These are phyloP conservation scores for Colistium nudipinnis DNA, from an alignment of 2,113 vertebrate genomes.

Conservation along the genomic window DNA sequence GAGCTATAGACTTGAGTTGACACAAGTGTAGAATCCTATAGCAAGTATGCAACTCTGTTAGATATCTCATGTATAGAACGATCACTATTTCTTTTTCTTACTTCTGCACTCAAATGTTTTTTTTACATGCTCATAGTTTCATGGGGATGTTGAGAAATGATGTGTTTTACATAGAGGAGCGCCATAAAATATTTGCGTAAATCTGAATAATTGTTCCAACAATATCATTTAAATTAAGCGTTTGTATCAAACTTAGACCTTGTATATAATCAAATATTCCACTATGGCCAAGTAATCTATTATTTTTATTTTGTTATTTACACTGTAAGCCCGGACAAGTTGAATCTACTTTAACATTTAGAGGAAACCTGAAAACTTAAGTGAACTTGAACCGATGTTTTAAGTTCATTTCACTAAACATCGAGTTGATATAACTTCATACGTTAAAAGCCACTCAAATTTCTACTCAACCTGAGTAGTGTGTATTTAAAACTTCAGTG, in stretches of 20 bases:
- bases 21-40: not conserved
- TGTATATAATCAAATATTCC: constrained; percentile 11
- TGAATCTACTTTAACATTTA: too few relatives aligned
- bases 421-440: too few relatives aligned
- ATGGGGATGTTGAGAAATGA: not conserved
- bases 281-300: not conserved
- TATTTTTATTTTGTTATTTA: not conserved
- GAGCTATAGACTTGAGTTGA: constrained; percentile 60
- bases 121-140: constrained; percentile 19
- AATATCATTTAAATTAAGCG: not conserved
- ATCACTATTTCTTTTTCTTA: constrained; percentile 4
- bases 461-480: too few relatives aligned
- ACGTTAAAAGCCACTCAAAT: too few relatives aligned
- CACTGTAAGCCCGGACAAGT: too few relatives aligned
- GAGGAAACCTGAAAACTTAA: too few relatives aligned
- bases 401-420: too few relatives aligned
- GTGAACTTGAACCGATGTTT: too few relatives aligned
- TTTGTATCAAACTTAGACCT: constrained; percentile 22
- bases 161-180: constrained; percentile 6
- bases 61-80: constrained; percentile 21
- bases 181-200: constrained; percentile 25
- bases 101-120: constrained; percentile 20
- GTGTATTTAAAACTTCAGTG: too few relatives aligned
- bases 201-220: constrained; percentile 5
- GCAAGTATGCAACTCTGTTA: constrained; percentile 11